Conservation (phyloP, 2,797 vertebrate species). For the Nyctibius grandis region DNA sequence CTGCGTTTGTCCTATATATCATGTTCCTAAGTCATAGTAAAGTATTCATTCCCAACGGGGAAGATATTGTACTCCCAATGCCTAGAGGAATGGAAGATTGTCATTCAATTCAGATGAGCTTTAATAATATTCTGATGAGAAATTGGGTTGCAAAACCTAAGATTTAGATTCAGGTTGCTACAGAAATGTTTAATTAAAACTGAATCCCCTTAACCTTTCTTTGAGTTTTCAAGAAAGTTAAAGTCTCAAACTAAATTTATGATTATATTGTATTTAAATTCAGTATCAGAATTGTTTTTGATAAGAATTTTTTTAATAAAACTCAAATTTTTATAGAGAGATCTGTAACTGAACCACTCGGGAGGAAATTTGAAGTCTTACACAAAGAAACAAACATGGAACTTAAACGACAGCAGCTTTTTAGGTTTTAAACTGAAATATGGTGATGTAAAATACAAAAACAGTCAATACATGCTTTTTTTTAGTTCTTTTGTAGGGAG, state of each 20-base stretch:
- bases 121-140: slow-evolving; percentile 64
- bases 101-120: slow-evolving; percentile 64
- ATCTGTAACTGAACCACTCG: not conserved
- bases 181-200: slow-evolving; percentile 71
- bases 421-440: not conserved
- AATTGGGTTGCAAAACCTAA: slow-evolving; percentile 52
- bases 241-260: slow-evolving; percentile 63
- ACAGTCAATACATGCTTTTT: not conserved
- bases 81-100: slow-evolving; percentile 56
- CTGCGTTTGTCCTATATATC: slow-evolving; percentile 47
- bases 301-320: slow-evolving; percentile 3
- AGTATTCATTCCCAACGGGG: slow-evolving; percentile 53
- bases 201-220: slow-evolving; percentile 70
- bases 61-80: slow-evolving; percentile 47
- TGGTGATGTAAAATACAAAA: not conserved
- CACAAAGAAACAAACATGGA: not conserved
- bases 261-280: slow-evolving; percentile 58
- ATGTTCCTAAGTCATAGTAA: slow-evolving; percentile 49
- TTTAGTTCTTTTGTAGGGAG: not conserved
- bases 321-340: not conserved
- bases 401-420: not conserved
- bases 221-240: slow-evolving; percentile 62
- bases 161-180: slow-evolving; percentile 63
- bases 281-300: slow-evolving; percentile 40
- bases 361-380: not conserved